These are phyloP conservation scores for Caerostris darwini DNA, from an alignment of 1,140 invertebrate species.

Conservation along the genomic window DNA sequence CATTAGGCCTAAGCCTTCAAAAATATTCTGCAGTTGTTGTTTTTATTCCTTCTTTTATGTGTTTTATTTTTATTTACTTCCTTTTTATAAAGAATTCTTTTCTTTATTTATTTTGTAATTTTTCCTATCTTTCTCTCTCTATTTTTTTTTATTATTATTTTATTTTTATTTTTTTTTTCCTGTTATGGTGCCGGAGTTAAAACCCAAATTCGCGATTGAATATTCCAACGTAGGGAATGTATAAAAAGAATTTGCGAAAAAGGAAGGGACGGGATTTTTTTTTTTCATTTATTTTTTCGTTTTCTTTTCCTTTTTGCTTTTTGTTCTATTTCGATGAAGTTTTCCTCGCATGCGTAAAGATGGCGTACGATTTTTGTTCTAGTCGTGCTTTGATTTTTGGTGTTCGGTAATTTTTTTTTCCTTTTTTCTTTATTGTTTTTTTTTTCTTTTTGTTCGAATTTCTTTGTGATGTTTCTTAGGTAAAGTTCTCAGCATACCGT, in stretches of 20 bases:
- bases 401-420: neutral
- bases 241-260: neutral
- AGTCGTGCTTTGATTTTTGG: slow-evolving; percentile 41
- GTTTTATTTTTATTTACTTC: neutral
- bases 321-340: slow-evolving; percentile 38
- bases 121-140: neutral
- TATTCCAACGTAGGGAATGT: slow-evolving; percentile 54
- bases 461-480: neutral
- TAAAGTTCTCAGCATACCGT: neutral
- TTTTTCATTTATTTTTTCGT: slow-evolving; percentile 4
- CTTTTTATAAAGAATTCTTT: neutral
- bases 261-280: neutral
- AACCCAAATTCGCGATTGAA: slow-evolving; percentile 60
- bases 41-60: neutral
- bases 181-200: slow-evolving; percentile 5
- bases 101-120: slow-evolving; percentile 17
- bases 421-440: neutral
- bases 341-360: neutral
- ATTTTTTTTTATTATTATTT: neutral
- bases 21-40: slow-evolving; percentile 45
- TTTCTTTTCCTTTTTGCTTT: neutral
- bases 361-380: slow-evolving; percentile 9
- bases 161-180: neutral
- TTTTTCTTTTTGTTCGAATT: neutral
- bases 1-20: slow-evolving; percentile 56